Conservation (phyloP, 2,113 vertebrate species). For the Oncorhynchus tshawytscha region DNA sequence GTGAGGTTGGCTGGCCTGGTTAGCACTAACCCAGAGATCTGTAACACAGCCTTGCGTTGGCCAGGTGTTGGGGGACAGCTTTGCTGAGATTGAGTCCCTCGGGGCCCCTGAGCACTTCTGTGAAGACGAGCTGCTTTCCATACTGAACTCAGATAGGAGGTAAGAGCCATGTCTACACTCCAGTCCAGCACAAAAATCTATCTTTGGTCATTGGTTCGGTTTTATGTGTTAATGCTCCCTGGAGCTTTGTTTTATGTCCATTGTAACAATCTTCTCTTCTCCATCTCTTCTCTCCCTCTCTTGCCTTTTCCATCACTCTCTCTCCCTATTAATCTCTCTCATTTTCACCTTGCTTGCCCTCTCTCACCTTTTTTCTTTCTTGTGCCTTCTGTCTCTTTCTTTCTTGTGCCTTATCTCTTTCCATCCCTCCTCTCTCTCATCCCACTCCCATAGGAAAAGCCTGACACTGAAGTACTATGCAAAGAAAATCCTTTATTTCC, state of each 20-base stretch:
- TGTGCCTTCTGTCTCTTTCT: not conserved
- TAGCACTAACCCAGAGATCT: slow-evolving; percentile 61
- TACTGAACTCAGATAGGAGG: slow-evolving; percentile 91
- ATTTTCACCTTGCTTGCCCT: not conserved
- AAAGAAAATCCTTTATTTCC: slow-evolving; percentile 97
- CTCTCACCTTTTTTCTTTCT: not conserved
- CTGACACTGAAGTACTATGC: slow-evolving; percentile 96
- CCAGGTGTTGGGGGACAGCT: slow-evolving; percentile 93
- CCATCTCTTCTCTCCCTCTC: not conserved
- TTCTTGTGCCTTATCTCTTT: not conserved
- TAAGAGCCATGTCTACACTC: slow-evolving; percentile 60
- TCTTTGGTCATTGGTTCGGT: not conserved
- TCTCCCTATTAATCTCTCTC: not conserved
- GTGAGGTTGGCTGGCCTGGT: not conserved
- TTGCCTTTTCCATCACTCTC: not conserved
- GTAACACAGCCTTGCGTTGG: slow-evolving; percentile 73
- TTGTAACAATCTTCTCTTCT: not conserved
- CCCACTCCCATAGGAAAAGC: slow-evolving; percentile 77
- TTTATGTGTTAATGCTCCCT: slow-evolving; percentile 5
- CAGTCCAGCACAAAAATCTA: not conserved
- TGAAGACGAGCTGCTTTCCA: slow-evolving; percentile 94
- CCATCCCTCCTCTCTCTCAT: not conserved
- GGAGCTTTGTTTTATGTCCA: not conserved
- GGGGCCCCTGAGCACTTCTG: slow-evolving; percentile 93
- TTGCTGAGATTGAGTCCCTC: slow-evolving; percentile 92